Evolutionary conservation across 2,113 vertebrate species (phyloP).

Genomic region (Pleuronectes platessa): DNA sequence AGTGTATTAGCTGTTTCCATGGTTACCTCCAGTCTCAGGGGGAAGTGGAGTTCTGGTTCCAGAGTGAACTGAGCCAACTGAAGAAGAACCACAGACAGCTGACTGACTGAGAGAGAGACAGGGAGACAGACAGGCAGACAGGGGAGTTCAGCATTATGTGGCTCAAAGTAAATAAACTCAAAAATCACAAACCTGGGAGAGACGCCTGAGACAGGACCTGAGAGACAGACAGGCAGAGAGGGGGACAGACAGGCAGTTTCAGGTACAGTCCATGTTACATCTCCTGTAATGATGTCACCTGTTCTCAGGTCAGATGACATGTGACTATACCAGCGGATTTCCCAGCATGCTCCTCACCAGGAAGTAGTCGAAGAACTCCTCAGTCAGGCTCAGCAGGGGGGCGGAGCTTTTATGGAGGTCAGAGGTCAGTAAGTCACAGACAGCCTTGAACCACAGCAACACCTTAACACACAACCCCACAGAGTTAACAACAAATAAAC

Average conservation of each 20-base stretch:
- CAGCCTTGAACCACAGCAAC: constrained; percentile 53
- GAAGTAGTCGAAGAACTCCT: constrained; percentile 64
- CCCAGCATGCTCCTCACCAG: constrained; percentile 56
- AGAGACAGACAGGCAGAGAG: background rate
- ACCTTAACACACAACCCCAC: constrained; percentile 27
- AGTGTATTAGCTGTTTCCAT: background rate
- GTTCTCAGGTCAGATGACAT: background rate
- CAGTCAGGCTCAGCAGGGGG: constrained; percentile 32
- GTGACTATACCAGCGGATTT: background rate
- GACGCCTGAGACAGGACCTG: constrained; percentile 53
- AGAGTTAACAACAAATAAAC: background rate
- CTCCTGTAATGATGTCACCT: background rate
- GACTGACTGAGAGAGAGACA: constrained; percentile 37
- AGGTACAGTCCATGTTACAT: background rate
- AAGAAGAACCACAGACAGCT: constrained; percentile 84
- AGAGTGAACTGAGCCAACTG: constrained; percentile 82
- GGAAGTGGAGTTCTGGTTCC: constrained; percentile 67
- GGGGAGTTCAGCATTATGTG: background rate
- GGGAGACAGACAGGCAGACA: background rate
- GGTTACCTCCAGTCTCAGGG: constrained; percentile 86
- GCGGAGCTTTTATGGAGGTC: constrained; percentile 31
- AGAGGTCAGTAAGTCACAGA: constrained; percentile 47
- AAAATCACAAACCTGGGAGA: constrained; percentile 51
- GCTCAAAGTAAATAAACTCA: background rate
- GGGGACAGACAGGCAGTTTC: background rate